Evolutionary conservation across 2,797 vertebrate genomes (phyloP), one percentile per base, ranked within the genome.

Genomic region (Falco rusticolus): DNA sequence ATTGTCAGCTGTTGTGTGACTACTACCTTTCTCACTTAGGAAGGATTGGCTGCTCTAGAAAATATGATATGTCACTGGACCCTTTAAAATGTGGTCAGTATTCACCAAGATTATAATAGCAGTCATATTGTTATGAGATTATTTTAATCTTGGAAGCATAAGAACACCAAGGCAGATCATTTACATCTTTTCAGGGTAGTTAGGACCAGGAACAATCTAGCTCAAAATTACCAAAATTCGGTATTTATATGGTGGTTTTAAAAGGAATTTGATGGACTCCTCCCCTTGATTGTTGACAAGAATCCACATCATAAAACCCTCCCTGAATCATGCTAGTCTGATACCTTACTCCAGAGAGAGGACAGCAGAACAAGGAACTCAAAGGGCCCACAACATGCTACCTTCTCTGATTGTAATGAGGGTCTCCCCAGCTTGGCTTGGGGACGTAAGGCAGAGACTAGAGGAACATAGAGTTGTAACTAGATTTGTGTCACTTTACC

Each of bases 291-390:
- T 76, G 18, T 59, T 71, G 16, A 50, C 16, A 60, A 48, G 33
- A 90, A 74, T 33, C 26, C 37, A 43, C 34, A 70, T 33, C 31
- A 56, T 6, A 74, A 83, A 79, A 6, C 17, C 0, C 1, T 19
- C 33, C n/a, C 22, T 9, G 3, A 82, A 45, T 78, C 28, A 68
- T 14, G 37, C 0, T 0, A 50, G 41, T 47, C 39, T 11, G 25
- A 47, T 43, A 75, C 19, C 6, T 74, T 34, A 29, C 16, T 39
- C n/a, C 45, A 60, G 43, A 83, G 51, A 59, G 34, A 84, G 20
- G 34, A 75, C 6, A 72, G 66, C 20, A 50, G 26, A 64, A n/a
- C 63, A 59, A 64, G 51, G 63, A 37, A 21, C 33, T 28, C 43
- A 22, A 15, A 74, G 33, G 18, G 20, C 25, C 20, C 63, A 79